Percentiles rank a stretch among this genome's conserved stretches.
Evolutionary conservation across 2,888 invertebrate species (phyloP).

Genomic region (Julus scanicus): DNA sequence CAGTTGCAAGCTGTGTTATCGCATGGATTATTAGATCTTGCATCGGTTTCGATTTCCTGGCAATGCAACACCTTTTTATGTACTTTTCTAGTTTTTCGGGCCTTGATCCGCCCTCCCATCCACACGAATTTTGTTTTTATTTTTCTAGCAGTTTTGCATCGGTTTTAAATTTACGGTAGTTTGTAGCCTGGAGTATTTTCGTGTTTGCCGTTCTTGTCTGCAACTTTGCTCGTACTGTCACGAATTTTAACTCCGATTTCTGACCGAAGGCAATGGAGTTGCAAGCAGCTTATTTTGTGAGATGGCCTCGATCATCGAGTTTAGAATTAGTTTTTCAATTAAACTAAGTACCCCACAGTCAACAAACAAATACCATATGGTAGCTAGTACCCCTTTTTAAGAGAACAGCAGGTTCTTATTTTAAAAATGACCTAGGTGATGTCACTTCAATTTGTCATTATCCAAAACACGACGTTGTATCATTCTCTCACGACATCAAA

Average conservation of each 20-base stretch:
- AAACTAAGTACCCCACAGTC: no score
- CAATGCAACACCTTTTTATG: slow-evolving; percentile 4
- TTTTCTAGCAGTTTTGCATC: slow-evolving; percentile 4
- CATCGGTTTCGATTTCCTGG: slow-evolving; percentile 12
- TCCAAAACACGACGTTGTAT: no score
- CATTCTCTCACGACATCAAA: no score
- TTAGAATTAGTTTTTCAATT: no score
- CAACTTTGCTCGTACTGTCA: background rate
- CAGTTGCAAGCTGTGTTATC: slow-evolving; percentile 36
- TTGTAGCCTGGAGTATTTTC: slow-evolving; percentile 36
- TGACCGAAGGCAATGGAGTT: background rate
- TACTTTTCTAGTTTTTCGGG: background rate
- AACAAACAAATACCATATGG: no score
- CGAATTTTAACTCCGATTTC: background rate
- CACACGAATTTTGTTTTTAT: background rate
- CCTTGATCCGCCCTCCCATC: background rate
- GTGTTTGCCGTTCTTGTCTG: slow-evolving; percentile 7
- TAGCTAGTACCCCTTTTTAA: no score
- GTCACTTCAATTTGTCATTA: no score
- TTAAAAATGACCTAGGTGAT: no score
- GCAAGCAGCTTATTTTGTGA: no score
- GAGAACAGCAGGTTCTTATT: no score
- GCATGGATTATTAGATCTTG: slow-evolving; percentile 46
- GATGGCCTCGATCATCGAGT: no score
- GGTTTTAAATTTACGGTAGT: slow-evolving; percentile 9